Conservation (phyloP, 23 tunicate genomes). For the Halocynthia aurantium region DNA sequence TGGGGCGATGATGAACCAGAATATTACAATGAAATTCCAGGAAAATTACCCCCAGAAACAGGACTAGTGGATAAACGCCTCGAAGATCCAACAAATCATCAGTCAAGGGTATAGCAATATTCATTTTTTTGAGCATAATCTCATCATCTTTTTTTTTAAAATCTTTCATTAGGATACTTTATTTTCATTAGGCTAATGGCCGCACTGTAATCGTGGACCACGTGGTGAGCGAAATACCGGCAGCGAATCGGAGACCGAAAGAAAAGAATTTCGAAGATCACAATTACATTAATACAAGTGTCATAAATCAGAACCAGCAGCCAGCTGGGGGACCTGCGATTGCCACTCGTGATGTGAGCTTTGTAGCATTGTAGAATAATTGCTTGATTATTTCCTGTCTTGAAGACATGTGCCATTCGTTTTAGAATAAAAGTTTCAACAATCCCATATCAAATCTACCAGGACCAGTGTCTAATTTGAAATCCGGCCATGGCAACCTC, state of each 20-base stretch:
- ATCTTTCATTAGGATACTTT: not conserved
- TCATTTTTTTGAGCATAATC: too few species aligned
- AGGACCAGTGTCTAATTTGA: not conserved
- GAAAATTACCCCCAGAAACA: constrained; percentile 64
- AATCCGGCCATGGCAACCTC: constrained; percentile 2
- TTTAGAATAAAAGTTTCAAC: not conserved
- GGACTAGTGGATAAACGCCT: constrained; percentile 46
- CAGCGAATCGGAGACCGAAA: constrained; percentile 25
- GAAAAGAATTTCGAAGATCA: constrained; percentile 72
- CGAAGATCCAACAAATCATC: constrained; percentile 8
- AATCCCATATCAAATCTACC: not conserved
- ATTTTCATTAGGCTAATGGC: not conserved
- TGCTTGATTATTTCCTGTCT: too few species aligned
- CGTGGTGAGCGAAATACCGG: not conserved
- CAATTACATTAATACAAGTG: constrained; percentile 77
- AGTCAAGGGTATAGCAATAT: too few species aligned
- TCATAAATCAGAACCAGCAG: constrained; percentile 23
- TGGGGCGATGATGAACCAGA: constrained; percentile 98
- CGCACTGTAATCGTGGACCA: not conserved
- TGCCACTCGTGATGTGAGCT: not conserved
- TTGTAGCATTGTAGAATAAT: too few species aligned
- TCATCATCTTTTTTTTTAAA: not conserved
- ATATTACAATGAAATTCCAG: constrained; percentile 88
- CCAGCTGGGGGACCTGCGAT: not conserved
- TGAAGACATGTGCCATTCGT: not conserved